phyloP scores from a whole-genome alignment of 2,797 vertebrate genomes.

The Neostethus bicornis region DNA sequence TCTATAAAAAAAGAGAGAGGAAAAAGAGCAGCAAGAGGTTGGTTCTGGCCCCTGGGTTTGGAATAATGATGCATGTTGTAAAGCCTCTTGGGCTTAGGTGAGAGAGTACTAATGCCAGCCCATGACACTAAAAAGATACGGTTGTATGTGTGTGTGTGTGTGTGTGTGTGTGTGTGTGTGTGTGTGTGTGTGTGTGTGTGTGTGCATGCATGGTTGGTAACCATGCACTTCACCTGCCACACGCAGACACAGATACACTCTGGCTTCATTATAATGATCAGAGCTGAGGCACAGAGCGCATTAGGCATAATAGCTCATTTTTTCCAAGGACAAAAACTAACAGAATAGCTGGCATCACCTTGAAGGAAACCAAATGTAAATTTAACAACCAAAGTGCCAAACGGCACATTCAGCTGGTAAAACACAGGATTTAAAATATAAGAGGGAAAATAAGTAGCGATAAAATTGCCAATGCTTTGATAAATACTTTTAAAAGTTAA shows the following conservation, averaged over 20 bases:
- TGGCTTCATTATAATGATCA: slow-evolving; percentile 55
- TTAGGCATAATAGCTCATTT: slow-evolving; percentile 40
- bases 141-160: not conserved
- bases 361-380: slow-evolving; percentile 24
- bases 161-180: slow-evolving; percentile 11
- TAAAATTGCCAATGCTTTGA: slow-evolving; percentile 7
- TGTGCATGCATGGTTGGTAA: no score
- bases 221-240: not conserved
- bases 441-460: not conserved
- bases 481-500: not conserved
- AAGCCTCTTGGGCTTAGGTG: slow-evolving; percentile 18
- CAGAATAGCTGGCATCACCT: slow-evolving; percentile 26
- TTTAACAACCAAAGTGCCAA: slow-evolving; percentile 3
- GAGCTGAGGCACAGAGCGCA: slow-evolving; percentile 46
- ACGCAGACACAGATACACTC: slow-evolving; percentile 33
- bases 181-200: slow-evolving; percentile 1
- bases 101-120: slow-evolving; percentile 14
- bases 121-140: slow-evolving; percentile 21
- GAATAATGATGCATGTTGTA: slow-evolving; percentile 11
- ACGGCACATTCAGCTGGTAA: slow-evolving; percentile 13
- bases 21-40: slow-evolving; percentile 43
- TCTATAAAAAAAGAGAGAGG: not conserved
- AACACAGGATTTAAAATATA: not conserved
- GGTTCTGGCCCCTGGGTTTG: slow-evolving; percentile 11
- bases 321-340: slow-evolving; percentile 52